Base-by-base conservation (phyloP, 2,113 vertebrate genomes). In the Callaeas wilsoni region DNA sequence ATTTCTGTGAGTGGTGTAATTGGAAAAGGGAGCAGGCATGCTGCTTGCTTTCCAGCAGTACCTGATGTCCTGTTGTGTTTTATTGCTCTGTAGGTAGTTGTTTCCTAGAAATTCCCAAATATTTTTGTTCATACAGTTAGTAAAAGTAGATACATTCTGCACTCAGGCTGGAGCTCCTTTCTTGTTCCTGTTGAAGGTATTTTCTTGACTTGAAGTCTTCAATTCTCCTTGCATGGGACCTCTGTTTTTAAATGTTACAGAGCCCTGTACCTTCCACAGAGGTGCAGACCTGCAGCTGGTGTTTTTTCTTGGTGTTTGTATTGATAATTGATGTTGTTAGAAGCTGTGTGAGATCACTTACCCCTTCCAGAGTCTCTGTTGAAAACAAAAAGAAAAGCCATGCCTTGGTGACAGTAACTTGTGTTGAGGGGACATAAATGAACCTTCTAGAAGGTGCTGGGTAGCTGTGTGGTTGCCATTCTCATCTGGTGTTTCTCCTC, bases 191-290 rank as follows among this genome's bases (percentile, higher is more conserved):
- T 63, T 80, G 30, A 67, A 65, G 67, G 11, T 41, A 1, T 41
- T 77, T 70, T 39, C 37, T 83, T 42, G 21, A 7, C 39, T 77
- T 41, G 29, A 18, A 44, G 41, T 56, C 30, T 50, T 89, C 7
- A 3, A 26, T 29, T 82, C 10, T 83, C 4, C 41, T 70, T 0
- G 1, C 15, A 9, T 18, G 30, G 17, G 8, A 27, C 41, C 8
- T 63, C 19, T 53, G 0, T 44, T 84, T 52, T 49, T 47, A 53
- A 16, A 4, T 42, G 6, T n/a, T 70, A 1, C 0, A 0, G 32
- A 33, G 50, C 37, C 0, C 1, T 30, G 13, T 47, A 7, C 10
- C 15, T 52, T 78, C 13, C 21, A 6, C 1, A 57, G 57, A 56
- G 19, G 20, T 13, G 53, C 70, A 68, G n/a, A 49, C 16, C 12